phyloP scores from a whole-genome alignment of 1,140 invertebrate species.

The Hyles vespertilio region DNA sequence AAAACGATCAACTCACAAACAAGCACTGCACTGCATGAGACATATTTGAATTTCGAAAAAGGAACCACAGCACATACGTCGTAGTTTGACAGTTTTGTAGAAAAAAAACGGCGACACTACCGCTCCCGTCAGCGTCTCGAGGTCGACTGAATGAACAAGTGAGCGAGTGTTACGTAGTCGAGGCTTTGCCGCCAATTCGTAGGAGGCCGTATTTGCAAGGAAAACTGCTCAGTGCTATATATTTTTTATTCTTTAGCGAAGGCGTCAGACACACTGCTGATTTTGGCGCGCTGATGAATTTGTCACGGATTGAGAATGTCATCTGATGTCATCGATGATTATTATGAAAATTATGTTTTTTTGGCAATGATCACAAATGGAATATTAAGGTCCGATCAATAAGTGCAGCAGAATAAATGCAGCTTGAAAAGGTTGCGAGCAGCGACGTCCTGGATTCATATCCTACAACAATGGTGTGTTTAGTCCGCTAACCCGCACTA shows the following conservation, averaged over 20 bases:
- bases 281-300: conserved; percentile 16
- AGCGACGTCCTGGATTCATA: no score
- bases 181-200: conserved; percentile 41
- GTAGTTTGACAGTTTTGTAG: conserved; percentile 36
- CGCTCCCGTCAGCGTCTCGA: conserved; percentile 49
- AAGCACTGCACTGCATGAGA: conserved; percentile 1
- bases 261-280: conserved; percentile 36
- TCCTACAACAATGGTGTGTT: no score
- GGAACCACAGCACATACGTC: conserved; percentile 20
- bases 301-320: no score
- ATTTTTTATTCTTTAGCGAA: conserved; percentile 22
- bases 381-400: no score
- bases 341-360: conserved; percentile 3
- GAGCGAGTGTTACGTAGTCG: conserved; percentile 53
- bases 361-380: no score
- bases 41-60: background rate
- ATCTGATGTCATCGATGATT: conserved; percentile 15
- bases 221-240: conserved; percentile 46
- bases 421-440: no score
- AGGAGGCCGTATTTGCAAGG: conserved; percentile 58
- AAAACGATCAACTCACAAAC: no score
- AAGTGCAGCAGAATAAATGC: no score
- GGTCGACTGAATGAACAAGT: conserved; percentile 65
- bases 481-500: no score
- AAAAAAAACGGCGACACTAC: conserved; percentile 40